phyloP scores from a whole-genome alignment of 2,113 vertebrate species.

The Zingel zingel region DNA sequence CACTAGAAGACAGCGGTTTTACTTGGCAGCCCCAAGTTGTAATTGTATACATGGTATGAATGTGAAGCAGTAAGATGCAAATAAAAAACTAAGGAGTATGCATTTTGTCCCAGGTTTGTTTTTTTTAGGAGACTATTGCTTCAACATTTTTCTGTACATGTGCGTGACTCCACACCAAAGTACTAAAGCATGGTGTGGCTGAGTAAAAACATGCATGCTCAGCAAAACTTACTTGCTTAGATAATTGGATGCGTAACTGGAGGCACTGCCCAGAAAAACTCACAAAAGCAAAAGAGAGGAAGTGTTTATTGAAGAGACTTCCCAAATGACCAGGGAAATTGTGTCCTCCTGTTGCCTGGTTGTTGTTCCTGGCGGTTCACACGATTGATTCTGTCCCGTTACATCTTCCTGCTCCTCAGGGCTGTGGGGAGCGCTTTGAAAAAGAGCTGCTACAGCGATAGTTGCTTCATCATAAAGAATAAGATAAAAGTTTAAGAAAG shows the following conservation, averaged over 20 bases:
- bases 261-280: conserved; percentile 25
- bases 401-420: conserved; percentile 39
- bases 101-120: not conserved
- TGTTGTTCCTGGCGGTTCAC: conserved; percentile 51
- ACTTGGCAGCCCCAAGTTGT: not conserved
- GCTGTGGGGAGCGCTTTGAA: conserved; percentile 57
- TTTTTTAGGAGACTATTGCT: not conserved
- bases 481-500: conserved; percentile 49
- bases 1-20: not conserved
- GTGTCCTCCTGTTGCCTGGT: conserved; percentile 19
- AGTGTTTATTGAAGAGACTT: conserved; percentile 43
- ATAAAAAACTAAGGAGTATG: not conserved
- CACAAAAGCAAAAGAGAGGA: conserved; percentile 11
- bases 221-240: not conserved
- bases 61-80: not conserved
- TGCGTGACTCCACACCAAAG: not conserved
- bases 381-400: conserved; percentile 56
- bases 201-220: conserved; percentile 19
- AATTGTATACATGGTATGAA: not conserved
- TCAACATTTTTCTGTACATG: not conserved
- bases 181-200: not conserved
- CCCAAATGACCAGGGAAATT: conserved; percentile 23
- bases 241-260: not conserved
- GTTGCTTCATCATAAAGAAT: conserved; percentile 59
- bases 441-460: conserved; percentile 16